phyloP scores from a whole-genome alignment of 2,113 vertebrate species.

The Dendropsophus ebraccatus region DNA sequence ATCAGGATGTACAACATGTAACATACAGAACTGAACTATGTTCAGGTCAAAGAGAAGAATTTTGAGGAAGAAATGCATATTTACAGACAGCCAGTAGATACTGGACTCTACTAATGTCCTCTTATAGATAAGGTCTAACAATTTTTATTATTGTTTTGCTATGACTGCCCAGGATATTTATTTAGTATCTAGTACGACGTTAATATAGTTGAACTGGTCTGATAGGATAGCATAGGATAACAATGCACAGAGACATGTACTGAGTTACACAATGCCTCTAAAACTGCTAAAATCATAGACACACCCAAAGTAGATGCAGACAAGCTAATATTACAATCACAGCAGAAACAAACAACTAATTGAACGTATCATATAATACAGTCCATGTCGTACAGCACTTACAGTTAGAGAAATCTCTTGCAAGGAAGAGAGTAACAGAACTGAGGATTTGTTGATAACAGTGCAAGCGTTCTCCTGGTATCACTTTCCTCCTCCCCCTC shows the following conservation, averaged over 20 bases:
- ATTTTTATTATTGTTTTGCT: not conserved
- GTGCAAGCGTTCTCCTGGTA: not conserved
- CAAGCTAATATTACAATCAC: not conserved
- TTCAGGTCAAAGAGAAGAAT: not conserved
- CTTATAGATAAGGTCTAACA: not conserved
- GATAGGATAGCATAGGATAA: not conserved
- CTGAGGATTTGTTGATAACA: not conserved
- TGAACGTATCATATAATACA: not conserved
- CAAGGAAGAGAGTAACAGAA: not conserved
- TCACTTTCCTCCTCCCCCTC: slow-evolving; percentile 8
- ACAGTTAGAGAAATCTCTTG: not conserved
- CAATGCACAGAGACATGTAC: not conserved
- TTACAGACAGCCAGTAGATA: not conserved
- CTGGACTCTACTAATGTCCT: too few relatives aligned
- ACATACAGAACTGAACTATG: not conserved
- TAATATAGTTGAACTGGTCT: not conserved
- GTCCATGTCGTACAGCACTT: not conserved
- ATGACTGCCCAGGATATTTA: not conserved
- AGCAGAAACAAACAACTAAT: too few relatives aligned
- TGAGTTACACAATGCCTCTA: not conserved
- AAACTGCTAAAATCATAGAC: not conserved
- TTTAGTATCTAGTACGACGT: not conserved
- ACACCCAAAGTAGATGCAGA: not conserved
- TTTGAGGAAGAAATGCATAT: not conserved
- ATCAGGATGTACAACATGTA: not conserved